Evolutionary conservation across 1,140 invertebrate species (phyloP).

Genomic region (Euura saliciscinereae): DNA sequence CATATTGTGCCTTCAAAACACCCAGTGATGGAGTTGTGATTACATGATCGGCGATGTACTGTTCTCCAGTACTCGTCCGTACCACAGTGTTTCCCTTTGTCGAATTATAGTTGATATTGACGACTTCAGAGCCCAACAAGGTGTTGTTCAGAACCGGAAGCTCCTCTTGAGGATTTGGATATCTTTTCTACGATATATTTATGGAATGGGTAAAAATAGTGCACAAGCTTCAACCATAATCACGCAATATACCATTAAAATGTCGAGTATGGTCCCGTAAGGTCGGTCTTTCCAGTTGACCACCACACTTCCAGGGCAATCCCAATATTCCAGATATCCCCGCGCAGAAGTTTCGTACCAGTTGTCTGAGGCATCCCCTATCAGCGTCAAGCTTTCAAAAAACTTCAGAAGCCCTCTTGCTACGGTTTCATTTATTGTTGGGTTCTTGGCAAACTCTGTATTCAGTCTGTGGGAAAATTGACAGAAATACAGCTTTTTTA

Average conservation of each 20-base stretch:
- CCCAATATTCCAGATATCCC: slow-evolving; percentile 58
- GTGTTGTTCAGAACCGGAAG: slow-evolving; percentile 45
- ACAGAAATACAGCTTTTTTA: too few species aligned
- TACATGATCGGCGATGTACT: slow-evolving; percentile 48
- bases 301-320: slow-evolving; percentile 62
- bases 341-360: slow-evolving; percentile 63
- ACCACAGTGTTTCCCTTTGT: slow-evolving; percentile 36
- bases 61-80: slow-evolving; percentile 43
- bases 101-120: slow-evolving; percentile 42
- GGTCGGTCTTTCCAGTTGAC: slow-evolving; percentile 68
- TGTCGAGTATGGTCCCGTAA: slow-evolving; percentile 64
- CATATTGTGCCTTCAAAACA: slow-evolving; percentile 54
- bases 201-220: too few species aligned
- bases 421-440: not conserved
- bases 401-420: not conserved
- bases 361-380: slow-evolving; percentile 59
- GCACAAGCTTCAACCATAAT: too few species aligned
- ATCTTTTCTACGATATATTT: slow-evolving; percentile 44
- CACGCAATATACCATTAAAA: slow-evolving; percentile 68
- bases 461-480: not conserved
- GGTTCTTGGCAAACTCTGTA: not conserved
- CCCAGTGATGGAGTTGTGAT: slow-evolving; percentile 62
- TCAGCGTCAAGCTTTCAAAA: too few species aligned
- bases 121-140: slow-evolving; percentile 46
- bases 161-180: slow-evolving; percentile 32